Base-by-base conservation (phyloP, 2,888 invertebrate species). In the Baccha elongata region DNA sequence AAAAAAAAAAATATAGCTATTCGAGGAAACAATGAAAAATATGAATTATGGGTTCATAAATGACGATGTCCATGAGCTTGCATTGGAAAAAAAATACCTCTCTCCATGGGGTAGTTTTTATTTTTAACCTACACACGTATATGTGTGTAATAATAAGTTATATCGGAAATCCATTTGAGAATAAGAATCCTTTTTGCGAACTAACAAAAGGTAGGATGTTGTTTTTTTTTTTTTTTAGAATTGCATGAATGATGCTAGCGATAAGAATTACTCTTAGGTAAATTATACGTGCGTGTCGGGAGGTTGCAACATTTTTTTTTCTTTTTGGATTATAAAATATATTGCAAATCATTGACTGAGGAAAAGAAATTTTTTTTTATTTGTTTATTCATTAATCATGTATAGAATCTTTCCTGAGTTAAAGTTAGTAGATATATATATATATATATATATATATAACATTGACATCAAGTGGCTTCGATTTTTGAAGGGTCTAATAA, bases 11-110 rank as follows among this genome's bases (percentile, higher is more conserved):
- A 32, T 23, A 23, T 6, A 21, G n/a, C n/a, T n/a, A 40, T 55
- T 40, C 23, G 23, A 44, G 44, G 19, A 44, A 44, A 44, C 17
- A 44, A n/a, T 40, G 40, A 19, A 23, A 52, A 26, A 58, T 15
- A 58, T 58, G 40, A 58, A 58, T 40, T 40, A 58, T 58, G 23
- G 40, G 7, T 40, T 55, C 40, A 21, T 8, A 21, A 37, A 55
- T 37, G 37, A 40, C 37, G 37, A 37, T 55, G 21, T 21, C 35
- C 21, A 13, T 55, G 55, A 21, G 7, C 40, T 40, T 8, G 3
- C 2, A 8, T 1, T 8, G 50, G 10, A 29, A 15, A 10, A 17
- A 42, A 17, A 17, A 15, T 1, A 17, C 23, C 23, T 8, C 8
- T 32, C 8, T 32, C 29, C 29, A 32, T 1, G 29, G 29, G 29